These are phyloP conservation scores for Eristalis intricaria DNA, from an alignment of 2,888 invertebrate genomes.

Conservation along the genomic window DNA sequence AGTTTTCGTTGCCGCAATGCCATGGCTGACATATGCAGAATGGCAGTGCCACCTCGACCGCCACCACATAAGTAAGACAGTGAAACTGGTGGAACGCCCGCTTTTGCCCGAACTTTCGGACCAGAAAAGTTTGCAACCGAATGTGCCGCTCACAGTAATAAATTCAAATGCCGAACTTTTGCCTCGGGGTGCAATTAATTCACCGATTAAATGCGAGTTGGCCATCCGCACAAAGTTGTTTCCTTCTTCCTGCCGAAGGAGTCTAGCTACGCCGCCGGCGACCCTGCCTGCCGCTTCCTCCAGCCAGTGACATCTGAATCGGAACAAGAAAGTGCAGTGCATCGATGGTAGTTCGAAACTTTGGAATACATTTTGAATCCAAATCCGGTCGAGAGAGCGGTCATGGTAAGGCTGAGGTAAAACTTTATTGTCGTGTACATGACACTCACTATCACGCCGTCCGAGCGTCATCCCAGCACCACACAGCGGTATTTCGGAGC, in stretches of 20 bases:
- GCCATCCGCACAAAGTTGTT: slow-evolving; percentile 54
- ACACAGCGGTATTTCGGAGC: not conserved
- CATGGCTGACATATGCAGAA: slow-evolving; percentile 27
- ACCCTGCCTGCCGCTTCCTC: not conserved
- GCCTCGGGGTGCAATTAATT: slow-evolving; percentile 64
- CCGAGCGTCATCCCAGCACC: not conserved
- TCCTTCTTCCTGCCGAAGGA: not conserved
- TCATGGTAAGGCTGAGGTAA: not conserved
- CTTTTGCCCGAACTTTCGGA: slow-evolving; percentile 31
- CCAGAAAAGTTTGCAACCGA: slow-evolving; percentile 14
- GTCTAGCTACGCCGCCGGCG: not conserved
- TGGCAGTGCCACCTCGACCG: not conserved
- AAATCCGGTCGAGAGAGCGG: not conserved
- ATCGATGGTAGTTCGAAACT: slow-evolving; percentile 59
- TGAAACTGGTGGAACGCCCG: not conserved
- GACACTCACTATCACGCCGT: not conserved
- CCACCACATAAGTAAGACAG: not conserved
- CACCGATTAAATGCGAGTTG: slow-evolving; percentile 67
- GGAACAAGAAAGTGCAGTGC: slow-evolving; percentile 23
- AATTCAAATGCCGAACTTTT: slow-evolving; percentile 65
- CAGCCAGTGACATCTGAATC: slow-evolving; percentile 43
- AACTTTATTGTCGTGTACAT: not conserved
- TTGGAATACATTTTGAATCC: slow-evolving; percentile 27
- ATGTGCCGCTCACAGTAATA: slow-evolving; percentile 50
- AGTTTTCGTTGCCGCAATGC: not conserved